phyloP scores from a whole-genome alignment of 1,140 invertebrate genomes.

The Archivesica marissinica region DNA sequence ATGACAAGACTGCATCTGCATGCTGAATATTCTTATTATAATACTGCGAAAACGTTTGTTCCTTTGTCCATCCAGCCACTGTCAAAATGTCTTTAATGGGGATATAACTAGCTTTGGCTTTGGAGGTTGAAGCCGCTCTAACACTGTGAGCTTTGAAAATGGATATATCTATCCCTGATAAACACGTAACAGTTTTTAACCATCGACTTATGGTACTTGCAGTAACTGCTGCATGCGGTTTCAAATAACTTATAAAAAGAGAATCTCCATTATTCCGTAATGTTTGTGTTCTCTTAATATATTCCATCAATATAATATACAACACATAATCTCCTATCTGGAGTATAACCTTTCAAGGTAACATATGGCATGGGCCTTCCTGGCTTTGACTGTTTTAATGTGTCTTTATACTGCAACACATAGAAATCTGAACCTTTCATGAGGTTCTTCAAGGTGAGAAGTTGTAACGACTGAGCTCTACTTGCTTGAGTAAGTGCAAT shows the following conservation, averaged over 20 bases:
- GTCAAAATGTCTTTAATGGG: constrained; percentile 35
- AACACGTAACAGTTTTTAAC: constrained; percentile 17
- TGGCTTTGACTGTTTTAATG: constrained; percentile 17
- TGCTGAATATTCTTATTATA: constrained; percentile 34
- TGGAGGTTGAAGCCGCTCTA: neutral
- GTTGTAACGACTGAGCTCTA: constrained; percentile 22
- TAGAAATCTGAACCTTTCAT: neutral
- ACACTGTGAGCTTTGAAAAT: constrained; percentile 29
- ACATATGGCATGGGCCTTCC: neutral
- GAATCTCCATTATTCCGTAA: neutral
- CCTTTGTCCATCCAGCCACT: constrained; percentile 41
- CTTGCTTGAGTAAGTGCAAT: constrained; percentile 26
- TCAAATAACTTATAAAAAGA: constrained; percentile 39
- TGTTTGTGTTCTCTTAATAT: neutral
- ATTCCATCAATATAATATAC: constrained; percentile 16
- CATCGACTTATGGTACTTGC: constrained; percentile 24
- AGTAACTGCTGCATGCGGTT: constrained; percentile 17
- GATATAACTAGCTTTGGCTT: constrained; percentile 18
- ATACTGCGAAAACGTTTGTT: constrained; percentile 19
- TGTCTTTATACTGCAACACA: constrained; percentile 12
- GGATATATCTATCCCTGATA: constrained; percentile 11
- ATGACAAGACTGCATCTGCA: neutral
- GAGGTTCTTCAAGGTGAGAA: neutral
- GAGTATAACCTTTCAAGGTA: neutral
- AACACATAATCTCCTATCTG: constrained; percentile 36